These are phyloP conservation scores for Eurois occulta DNA, from an alignment of 2,888 invertebrate species.

Conservation along the genomic window DNA sequence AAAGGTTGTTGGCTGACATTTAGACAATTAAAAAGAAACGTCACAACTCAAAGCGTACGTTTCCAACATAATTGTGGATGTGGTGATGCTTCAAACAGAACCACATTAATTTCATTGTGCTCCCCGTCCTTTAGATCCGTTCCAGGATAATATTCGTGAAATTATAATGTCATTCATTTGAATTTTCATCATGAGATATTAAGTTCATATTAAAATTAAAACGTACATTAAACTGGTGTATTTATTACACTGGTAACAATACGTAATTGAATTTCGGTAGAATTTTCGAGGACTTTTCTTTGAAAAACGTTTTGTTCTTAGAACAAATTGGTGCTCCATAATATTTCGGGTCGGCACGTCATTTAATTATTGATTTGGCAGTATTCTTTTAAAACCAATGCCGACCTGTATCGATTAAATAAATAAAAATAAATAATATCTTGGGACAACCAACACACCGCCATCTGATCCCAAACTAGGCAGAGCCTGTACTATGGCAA, in stretches of 20 bases:
- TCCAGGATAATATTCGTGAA: constrained; percentile 42
- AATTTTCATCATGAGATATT: constrained; percentile 49
- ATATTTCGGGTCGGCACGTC: neutral
- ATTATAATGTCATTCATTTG: constrained; percentile 48
- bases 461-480: too few relatives aligned
- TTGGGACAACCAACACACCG: too few relatives aligned
- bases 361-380: neutral
- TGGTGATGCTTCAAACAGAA: constrained; percentile 46
- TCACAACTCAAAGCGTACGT: constrained; percentile 28
- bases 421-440: too few relatives aligned
- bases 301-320: neutral
- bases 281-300: neutral
- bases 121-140: constrained; percentile 32
- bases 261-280: constrained; percentile 23
- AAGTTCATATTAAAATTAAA: constrained; percentile 29
- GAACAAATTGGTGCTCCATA: neutral
- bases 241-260: constrained; percentile 23
- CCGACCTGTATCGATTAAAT: too few relatives aligned
- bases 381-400: neutral
- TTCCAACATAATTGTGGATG: constrained; percentile 53
- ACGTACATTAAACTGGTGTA: constrained; percentile 26
- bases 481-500: too few relatives aligned
- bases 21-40: constrained; percentile 1
- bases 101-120: constrained; percentile 61
- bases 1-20: constrained; percentile 5